These are phyloP conservation scores for Drosophila buzzatii DNA, from an alignment of 2,888 invertebrate species.

Conservation along the genomic window DNA sequence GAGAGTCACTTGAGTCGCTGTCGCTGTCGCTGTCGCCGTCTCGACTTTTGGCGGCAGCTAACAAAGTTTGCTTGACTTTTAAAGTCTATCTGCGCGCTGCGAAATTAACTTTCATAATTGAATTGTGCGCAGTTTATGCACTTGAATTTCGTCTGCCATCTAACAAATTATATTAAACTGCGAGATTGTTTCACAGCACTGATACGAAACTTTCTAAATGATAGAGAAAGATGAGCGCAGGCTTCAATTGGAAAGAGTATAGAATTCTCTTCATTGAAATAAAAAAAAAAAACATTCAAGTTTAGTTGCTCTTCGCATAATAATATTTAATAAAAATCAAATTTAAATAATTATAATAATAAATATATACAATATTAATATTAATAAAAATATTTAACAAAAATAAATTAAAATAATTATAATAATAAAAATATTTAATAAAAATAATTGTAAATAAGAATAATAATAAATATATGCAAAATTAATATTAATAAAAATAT, in stretches of 20 bases:
- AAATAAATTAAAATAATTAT: too few relatives aligned
- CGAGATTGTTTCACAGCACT: slow-evolving; percentile 38
- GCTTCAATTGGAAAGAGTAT: not conserved
- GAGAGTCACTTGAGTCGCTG: slow-evolving; percentile 38
- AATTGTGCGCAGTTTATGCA: slow-evolving; percentile 61
- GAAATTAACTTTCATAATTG: slow-evolving; percentile 65
- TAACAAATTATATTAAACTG: slow-evolving; percentile 39
- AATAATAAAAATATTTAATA: too few relatives aligned
- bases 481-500: too few relatives aligned
- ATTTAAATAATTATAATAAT: too few relatives aligned
- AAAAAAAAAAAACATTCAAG: too few relatives aligned
- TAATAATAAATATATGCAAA: too few relatives aligned
- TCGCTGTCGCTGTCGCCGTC: slow-evolving; percentile 22
- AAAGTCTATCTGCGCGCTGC: slow-evolving; percentile 56
- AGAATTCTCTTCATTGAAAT: too few relatives aligned
- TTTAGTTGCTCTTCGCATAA: too few relatives aligned
- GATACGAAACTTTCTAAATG: slow-evolving; percentile 15
- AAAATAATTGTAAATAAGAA: too few relatives aligned
- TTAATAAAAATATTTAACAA: too few relatives aligned
- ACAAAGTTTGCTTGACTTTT: slow-evolving; percentile 54
- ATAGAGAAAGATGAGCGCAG: not conserved
- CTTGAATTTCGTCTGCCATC: slow-evolving; percentile 42
- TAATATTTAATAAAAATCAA: not conserved
- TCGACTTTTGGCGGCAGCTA: slow-evolving; percentile 54
- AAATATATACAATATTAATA: too few relatives aligned